Base-by-base conservation (phyloP, 1,140 invertebrate genomes). In the Drosophila tani region DNA sequence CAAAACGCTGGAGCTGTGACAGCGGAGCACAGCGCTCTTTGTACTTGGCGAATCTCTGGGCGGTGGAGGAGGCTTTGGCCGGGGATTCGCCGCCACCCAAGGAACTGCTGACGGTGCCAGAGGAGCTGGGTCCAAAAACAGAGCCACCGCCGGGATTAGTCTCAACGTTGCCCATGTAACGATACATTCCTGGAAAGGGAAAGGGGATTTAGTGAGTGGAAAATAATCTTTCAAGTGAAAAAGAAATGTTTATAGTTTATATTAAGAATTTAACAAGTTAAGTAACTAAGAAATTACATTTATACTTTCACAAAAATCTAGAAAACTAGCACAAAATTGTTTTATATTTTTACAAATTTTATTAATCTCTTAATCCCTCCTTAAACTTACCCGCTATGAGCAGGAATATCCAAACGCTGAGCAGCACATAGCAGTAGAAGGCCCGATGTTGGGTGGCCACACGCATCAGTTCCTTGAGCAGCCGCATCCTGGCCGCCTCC, bases 341-440 rank as follows among this genome's bases (percentile, higher is more conserved):
- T 40, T 40, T n/a, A 3, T 32, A 29, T 32, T 12, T 11, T 27
- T n/a, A n/a, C 15, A 32, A 3, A 32, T 35, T 35, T 35, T 9
- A 3, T 2, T 3, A 3, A 35, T 35, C 8, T 11, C 3, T 35
- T 6, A 35, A 35, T 11, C 9, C 2, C 9, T 35, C 2, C 9
- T 1, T 35, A 2, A 1, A 66, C 91, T 93, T 81, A 95, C 96
- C 96, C 68, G 95, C 95, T 50, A 97, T 95, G 2, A 97, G 93
- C 45, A 97, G 94, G 86, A 96, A 95, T 77, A 97, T 96, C 96
- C 96, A 97, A 46, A 96, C 81, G 92, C 95, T 96, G 91, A 97
- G 94, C 32, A 96, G 94, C 63, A 96, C 86, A 91, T 97, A 97
- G 92, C 96, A 97, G 84, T 96, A 96, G 81, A 96, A 94, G 41